Evolutionary conservation across 1,140 invertebrate genomes (phyloP).

Genomic region (Carposina sasakii): DNA sequence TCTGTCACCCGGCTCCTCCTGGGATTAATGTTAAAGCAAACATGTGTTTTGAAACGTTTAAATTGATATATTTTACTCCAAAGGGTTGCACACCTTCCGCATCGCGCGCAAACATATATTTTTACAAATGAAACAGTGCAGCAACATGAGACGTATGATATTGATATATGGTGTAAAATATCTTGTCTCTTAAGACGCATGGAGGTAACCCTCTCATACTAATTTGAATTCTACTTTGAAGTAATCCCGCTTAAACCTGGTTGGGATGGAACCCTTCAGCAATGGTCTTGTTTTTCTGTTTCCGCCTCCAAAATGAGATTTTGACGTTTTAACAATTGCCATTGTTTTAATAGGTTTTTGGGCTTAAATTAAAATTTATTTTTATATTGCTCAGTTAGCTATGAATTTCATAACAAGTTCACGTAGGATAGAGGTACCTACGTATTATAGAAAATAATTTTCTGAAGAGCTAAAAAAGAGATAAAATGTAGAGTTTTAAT

Average conservation of each 20-base stretch:
- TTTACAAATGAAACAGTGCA: no score
- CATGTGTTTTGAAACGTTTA: constrained; percentile 59
- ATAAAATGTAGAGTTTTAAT: no score
- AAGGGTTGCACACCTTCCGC: constrained; percentile 52
- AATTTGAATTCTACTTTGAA: constrained; percentile 44
- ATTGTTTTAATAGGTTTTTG: no score
- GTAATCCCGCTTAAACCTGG: constrained; percentile 47
- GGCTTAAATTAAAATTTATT: no score
- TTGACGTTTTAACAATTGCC: constrained; percentile 40
- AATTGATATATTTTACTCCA: constrained; percentile 58
- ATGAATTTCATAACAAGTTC: no score
- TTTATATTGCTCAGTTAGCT: no score
- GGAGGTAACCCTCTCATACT: constrained; percentile 26
- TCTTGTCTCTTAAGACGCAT: constrained; percentile 53
- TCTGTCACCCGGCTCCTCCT: constrained; percentile 43
- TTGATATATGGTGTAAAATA: no score
- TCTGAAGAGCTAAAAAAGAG: no score
- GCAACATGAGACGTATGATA: no score
- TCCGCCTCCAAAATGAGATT: constrained; percentile 36
- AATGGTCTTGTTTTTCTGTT: constrained; percentile 54
- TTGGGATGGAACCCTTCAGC: constrained; percentile 36
- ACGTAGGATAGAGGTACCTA: no score
- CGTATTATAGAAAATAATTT: no score
- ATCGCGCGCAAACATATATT: no score
- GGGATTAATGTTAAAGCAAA: constrained; percentile 53